phyloP scores from a whole-genome alignment of 2,797 vertebrate species.

The Synaphobranchus kaupii region DNA sequence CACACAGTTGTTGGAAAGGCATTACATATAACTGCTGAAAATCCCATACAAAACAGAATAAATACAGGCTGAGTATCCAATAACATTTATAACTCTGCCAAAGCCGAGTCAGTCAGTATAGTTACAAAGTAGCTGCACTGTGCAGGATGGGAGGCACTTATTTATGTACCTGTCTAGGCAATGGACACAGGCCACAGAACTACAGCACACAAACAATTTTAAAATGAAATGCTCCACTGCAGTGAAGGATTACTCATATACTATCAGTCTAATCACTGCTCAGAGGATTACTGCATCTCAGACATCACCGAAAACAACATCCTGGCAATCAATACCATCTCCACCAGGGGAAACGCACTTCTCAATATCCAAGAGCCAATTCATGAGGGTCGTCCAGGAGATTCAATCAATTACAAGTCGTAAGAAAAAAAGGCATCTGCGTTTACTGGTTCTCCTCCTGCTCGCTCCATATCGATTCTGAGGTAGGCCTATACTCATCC shows the following conservation, averaged over 20 bases:
- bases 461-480: background rate
- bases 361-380: slow-evolving; percentile 42
- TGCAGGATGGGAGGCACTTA: background rate
- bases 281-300: background rate
- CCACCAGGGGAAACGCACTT: slow-evolving; percentile 54
- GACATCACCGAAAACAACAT: background rate
- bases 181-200: background rate
- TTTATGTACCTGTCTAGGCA: background rate
- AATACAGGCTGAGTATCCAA: background rate
- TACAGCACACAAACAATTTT: slow-evolving; percentile 10
- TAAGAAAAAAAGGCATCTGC: slow-evolving; percentile 1
- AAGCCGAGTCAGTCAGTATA: background rate
- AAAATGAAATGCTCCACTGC: background rate
- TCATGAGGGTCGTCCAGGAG: background rate
- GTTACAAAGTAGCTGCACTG: background rate
- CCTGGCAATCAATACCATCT: slow-evolving; percentile 48
- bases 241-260: slow-evolving; percentile 11
- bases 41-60: background rate
- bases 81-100: background rate
- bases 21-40: background rate
- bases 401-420: slow-evolving; percentile 14
- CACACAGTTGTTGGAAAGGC: background rate
- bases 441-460: background rate
- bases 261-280: background rate
- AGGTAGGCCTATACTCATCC: background rate